Evolutionary conservation across 2,888 invertebrate genomes (phyloP).

Genomic region (Escarpia spicata): DNA sequence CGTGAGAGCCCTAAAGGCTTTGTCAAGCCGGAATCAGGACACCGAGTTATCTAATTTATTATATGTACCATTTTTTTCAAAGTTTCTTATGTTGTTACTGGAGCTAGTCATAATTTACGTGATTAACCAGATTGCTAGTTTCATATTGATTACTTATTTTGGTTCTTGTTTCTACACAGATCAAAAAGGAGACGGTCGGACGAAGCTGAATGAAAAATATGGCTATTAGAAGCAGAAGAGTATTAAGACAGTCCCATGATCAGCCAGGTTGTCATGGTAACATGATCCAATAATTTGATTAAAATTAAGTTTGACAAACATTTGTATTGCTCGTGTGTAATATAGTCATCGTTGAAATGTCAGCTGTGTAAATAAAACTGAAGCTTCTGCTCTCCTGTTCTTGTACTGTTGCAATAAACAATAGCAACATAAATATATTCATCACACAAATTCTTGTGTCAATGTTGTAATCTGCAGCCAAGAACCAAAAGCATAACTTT

Average conservation of each 20-base stretch:
- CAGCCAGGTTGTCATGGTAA: background rate
- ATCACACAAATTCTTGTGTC: too few species aligned
- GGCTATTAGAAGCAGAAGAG: constrained; percentile 73
- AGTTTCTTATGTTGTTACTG: too few species aligned
- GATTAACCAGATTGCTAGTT: background rate
- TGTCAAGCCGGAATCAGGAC: too few species aligned
- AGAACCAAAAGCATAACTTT: too few species aligned
- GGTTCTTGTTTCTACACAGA: constrained; percentile 54
- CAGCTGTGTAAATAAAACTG: background rate
- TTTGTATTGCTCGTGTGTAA: background rate
- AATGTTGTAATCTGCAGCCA: too few species aligned
- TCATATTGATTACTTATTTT: background rate
- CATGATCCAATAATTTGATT: background rate
- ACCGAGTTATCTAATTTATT: too few species aligned
- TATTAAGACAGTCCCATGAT: background rate
- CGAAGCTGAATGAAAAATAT: constrained; percentile 79
- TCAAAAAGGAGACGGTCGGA: constrained; percentile 82
- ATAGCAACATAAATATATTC: too few species aligned
- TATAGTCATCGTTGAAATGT: background rate
- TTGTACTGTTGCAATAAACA: background rate
- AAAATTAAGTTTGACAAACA: background rate
- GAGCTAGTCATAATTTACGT: background rate
- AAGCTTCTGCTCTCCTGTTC: background rate
- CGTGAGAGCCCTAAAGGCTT: too few species aligned
- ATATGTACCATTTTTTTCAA: too few species aligned